Conservation (phyloP, 2,888 invertebrate genomes). For the Cataglyphis livida region DNA sequence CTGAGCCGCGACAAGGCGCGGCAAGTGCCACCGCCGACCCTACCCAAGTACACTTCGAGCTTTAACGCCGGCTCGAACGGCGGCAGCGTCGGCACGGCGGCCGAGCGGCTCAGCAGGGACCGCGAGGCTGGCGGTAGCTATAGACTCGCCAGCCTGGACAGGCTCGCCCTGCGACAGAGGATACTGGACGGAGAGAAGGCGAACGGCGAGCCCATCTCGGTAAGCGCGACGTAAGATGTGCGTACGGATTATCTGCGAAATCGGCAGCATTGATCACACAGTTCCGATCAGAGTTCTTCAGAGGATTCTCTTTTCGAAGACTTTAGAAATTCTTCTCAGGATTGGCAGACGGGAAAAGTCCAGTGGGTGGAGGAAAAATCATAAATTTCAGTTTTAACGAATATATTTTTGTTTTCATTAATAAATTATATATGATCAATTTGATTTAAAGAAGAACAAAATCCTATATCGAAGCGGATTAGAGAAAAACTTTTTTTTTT, state of each 20-base stretch:
- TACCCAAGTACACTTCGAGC: slow-evolving; percentile 93
- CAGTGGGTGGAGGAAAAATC: too few species aligned
- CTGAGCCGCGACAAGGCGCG: slow-evolving; percentile 84
- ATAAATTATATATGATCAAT: too few species aligned
- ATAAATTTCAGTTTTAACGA: too few species aligned
- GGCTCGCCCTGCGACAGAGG: slow-evolving; percentile 93
- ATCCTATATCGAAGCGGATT: not conserved
- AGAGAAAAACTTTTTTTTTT: not conserved
- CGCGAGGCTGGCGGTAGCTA: slow-evolving; percentile 92
- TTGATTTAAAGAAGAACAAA: too few species aligned
- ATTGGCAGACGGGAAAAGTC: too few species aligned
- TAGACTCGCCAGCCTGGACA: slow-evolving; percentile 92
- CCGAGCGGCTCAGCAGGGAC: slow-evolving; percentile 88
- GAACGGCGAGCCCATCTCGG: slow-evolving; percentile 83
- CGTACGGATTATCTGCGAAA: not conserved
- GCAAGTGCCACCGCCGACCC: slow-evolving; percentile 92
- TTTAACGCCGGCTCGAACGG: slow-evolving; percentile 91
- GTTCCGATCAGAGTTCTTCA: too few species aligned
- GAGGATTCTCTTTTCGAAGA: too few species aligned
- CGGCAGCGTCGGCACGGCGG: slow-evolving; percentile 88
- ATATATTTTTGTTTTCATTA: too few species aligned
- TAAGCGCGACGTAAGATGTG: slow-evolving; percentile 76
- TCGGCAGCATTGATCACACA: too few species aligned
- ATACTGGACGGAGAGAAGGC: slow-evolving; percentile 91
- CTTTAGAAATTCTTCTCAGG: too few species aligned